Percentiles rank a stretch among this genome's conserved stretches.
Evolutionary conservation across 2,797 vertebrate species (phyloP).

Genomic region (Dipus sagitta): DNA sequence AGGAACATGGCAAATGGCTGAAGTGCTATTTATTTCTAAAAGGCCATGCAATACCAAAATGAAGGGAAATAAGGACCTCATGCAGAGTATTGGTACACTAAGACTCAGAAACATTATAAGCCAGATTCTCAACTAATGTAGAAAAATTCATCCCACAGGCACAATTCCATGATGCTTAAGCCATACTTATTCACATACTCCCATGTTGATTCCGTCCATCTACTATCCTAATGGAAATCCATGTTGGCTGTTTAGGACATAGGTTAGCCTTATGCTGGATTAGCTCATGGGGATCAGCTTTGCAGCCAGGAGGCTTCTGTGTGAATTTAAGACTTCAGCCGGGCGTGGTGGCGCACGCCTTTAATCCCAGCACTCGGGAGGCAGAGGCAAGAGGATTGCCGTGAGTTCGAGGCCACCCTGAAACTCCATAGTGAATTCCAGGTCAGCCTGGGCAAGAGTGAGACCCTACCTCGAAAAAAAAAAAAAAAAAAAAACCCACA

Average conservation of each 20-base stretch:
- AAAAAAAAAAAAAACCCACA: too few relatives aligned
- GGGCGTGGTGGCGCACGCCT: too few relatives aligned
- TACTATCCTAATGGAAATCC: conserved; percentile 22
- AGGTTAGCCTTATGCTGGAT: conserved; percentile 36
- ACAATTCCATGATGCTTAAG: neutral
- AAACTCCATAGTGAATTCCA: too few relatives aligned
- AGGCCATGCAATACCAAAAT: neutral
- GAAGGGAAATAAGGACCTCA: conserved; percentile 3
- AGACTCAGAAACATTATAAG: conserved; percentile 1
- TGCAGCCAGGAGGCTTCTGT: conserved; percentile 25
- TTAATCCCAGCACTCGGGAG: too few relatives aligned
- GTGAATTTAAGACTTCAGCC: conserved; percentile 47
- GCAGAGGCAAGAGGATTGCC: too few relatives aligned
- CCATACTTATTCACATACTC: neutral
- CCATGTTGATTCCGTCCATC: neutral
- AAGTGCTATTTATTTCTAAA: conserved; percentile 58
- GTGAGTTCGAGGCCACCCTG: too few relatives aligned
- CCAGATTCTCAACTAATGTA: conserved; percentile 20
- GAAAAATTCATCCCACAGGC: conserved; percentile 22
- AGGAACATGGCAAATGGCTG: conserved; percentile 56
- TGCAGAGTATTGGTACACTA: conserved; percentile 25
- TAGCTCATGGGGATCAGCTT: conserved; percentile 21
- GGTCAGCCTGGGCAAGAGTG: too few relatives aligned
- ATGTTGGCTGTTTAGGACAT: neutral
- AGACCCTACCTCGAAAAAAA: too few relatives aligned